Base-by-base conservation (phyloP, 2,888 invertebrate species). In the Coleophora flavipennella region DNA sequence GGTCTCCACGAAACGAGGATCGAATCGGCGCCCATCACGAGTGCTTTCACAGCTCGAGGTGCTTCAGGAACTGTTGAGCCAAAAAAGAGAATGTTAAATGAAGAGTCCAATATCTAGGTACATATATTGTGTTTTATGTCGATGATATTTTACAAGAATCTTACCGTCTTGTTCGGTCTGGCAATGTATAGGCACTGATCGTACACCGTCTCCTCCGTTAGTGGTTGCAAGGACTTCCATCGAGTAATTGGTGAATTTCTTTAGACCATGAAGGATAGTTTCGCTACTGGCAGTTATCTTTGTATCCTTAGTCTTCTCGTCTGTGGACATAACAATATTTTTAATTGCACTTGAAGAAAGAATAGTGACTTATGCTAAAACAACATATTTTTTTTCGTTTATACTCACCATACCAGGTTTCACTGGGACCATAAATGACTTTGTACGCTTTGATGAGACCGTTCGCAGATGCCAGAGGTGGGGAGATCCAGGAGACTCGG, bases 371-470 rank as follows among this genome's bases (percentile, higher is more conserved):
- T n/a, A n/a, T n/a, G n/a, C n/a, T 20, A 20, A 20, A 20, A 20
- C 20, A 20, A 20, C 20, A 20, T 4, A 20, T 4, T 20, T 3
- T 20, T 4, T 20, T 3, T 20, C 20, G 20, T 20, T 20, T 13
- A 20, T 66, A 90, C 91, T 88, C 81, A 93, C 93, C 95, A 86
- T 94, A 95, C 96, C 96, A 96, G 48, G 92, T 90, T 49, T 95
- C 94, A 53, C 94, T 94, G 32, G 96, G 94, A 52, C 95, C 95
- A 62, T 95, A 96, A 42, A 96, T 90, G 42, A 96, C 95, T 78
- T 97, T 96, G 85, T 97, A 98, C 10, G 97, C 97, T 70, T 96
- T 96, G 61, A 97, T 95, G 31, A 97, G 92, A 50, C 97, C 97
- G 68, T 97, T 96, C 33, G 97, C 95, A 28, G 95, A 91, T 45